Percentiles rank a stretch among this genome's conserved stretches.
phyloP scores from a whole-genome alignment of 2,797 vertebrate genomes.

The Phaenicophaeus curvirostris region DNA sequence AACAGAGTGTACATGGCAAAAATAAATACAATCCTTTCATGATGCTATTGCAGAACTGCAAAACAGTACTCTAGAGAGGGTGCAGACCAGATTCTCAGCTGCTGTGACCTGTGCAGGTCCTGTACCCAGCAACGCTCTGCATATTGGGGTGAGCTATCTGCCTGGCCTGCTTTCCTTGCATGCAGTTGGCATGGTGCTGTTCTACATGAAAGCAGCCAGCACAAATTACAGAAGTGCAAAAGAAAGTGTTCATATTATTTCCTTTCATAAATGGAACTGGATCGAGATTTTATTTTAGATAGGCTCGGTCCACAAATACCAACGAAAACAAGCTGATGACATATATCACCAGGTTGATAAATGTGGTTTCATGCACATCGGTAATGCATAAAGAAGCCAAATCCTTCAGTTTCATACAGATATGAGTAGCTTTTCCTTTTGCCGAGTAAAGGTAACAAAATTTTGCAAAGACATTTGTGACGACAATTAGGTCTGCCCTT shows the following conservation, averaged over 20 bases:
- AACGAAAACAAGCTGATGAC: not conserved
- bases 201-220: not conserved
- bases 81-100: not conserved
- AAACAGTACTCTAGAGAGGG: not conserved
- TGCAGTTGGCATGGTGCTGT: fast-evolving
- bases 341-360: not conserved
- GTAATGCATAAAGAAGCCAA: not conserved
- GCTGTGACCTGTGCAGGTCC: not conserved
- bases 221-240: not conserved
- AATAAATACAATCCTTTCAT: not conserved
- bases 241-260: not conserved
- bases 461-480: not conserved
- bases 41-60: not conserved
- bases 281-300: not conserved
- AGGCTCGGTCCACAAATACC: not conserved
- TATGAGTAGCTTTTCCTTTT: not conserved
- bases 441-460: not conserved
- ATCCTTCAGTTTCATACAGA: not conserved
- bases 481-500: not conserved
- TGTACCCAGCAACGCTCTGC: not conserved
- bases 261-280: not conserved
- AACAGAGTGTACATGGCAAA: not conserved
- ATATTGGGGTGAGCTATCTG: fast-evolving
- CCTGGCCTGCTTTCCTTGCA: fast-evolving
- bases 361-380: not conserved